Percentiles rank a stretch among this genome's conserved stretches.
Evolutionary conservation across 1,140 invertebrate genomes (phyloP).

Genomic region (Aleiodes sp.): DNA sequence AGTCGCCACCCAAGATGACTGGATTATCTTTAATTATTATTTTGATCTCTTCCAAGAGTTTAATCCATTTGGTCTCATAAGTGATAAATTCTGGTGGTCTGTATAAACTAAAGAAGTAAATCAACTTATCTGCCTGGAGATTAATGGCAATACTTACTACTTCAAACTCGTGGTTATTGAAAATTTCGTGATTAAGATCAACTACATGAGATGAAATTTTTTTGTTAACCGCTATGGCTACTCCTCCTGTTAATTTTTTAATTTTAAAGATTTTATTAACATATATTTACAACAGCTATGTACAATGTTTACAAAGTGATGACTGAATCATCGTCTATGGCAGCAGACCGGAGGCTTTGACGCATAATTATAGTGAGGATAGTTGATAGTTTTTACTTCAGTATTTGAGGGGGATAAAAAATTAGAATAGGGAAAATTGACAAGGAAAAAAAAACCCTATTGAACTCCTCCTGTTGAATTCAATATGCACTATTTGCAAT

Average conservation of each 20-base stretch:
- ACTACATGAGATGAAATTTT: background rate
- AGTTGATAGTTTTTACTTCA: too few relatives aligned
- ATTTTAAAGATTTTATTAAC: too few relatives aligned
- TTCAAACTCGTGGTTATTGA: background rate
- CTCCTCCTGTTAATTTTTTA: background rate
- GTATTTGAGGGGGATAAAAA: too few relatives aligned
- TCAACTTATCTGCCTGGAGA: background rate
- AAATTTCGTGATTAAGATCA: background rate
- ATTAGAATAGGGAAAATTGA: too few relatives aligned
- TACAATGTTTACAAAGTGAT: background rate
- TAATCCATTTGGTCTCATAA: background rate
- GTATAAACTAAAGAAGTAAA: background rate
- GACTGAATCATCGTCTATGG: too few relatives aligned
- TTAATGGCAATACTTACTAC: background rate
- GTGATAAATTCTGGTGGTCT: background rate
- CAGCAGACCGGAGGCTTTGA: too few relatives aligned
- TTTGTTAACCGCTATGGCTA: background rate
- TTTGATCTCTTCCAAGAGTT: background rate
- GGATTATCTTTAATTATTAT: background rate
- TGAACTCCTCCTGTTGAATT: too few relatives aligned
- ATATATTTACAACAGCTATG: too few relatives aligned
- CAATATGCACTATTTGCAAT: too few relatives aligned
- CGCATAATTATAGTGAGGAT: too few relatives aligned
- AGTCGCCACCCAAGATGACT: background rate
- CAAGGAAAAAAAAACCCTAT: too few relatives aligned